phyloP scores from a whole-genome alignment of 2,113 vertebrate genomes.

The Chaenogobius annularis region DNA sequence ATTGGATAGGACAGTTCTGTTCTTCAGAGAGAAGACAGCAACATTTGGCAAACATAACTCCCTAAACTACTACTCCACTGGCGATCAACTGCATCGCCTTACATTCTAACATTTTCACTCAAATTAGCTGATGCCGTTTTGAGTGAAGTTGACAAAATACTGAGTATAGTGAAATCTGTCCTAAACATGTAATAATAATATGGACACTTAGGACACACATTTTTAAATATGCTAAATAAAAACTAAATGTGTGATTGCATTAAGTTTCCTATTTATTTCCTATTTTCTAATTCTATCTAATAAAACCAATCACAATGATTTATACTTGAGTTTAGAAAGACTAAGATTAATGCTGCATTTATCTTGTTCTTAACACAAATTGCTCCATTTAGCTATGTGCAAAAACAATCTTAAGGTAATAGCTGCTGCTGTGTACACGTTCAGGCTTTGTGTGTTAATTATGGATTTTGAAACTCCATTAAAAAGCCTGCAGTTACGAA shows the following conservation, averaged over 20 bases:
- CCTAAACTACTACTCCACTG: no score
- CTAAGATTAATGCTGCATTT: constrained; percentile 37
- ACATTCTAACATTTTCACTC: no score
- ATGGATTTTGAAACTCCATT: constrained; percentile 71
- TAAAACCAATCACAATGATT: constrained; percentile 31
- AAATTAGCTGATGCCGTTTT: no score
- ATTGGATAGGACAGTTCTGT: no score
- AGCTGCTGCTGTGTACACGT: constrained; percentile 52
- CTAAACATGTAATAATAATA: neutral
- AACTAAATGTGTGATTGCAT: neutral
- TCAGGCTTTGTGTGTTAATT: constrained; percentile 63
- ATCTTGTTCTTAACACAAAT: constrained; percentile 37
- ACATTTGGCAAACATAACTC: no score
- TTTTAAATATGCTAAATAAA: neutral
- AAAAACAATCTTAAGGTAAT: constrained; percentile 52
- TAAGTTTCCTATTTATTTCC: neutral
- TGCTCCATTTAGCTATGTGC: constrained; percentile 44
- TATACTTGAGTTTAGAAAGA: constrained; percentile 9
- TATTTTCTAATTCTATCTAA: constrained; percentile 2
- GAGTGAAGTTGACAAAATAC: no score
- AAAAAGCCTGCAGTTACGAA: constrained; percentile 62
- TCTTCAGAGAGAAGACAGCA: no score
- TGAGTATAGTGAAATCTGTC: neutral
- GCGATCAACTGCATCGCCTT: no score
- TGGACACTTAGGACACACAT: neutral